A percentile compares a stretch with the other conserved stretches of the same genome.
These are phyloP conservation scores for Lasioglossum baleicum DNA, from an alignment of 1,140 invertebrate genomes.

Conservation along the genomic window DNA sequence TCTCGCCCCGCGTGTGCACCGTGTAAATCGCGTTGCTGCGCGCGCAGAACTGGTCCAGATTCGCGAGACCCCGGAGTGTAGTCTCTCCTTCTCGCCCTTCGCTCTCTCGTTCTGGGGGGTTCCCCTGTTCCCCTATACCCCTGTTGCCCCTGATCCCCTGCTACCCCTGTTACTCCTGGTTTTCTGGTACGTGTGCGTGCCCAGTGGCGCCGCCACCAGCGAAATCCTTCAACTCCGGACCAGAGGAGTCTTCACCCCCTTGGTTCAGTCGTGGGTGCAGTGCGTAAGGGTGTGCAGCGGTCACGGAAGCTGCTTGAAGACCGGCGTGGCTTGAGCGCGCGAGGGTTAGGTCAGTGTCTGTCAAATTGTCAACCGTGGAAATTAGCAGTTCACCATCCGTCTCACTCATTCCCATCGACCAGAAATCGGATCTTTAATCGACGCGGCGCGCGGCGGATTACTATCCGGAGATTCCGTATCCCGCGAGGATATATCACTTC, in stretches of 20 bases:
- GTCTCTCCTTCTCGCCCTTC: conserved; percentile 1
- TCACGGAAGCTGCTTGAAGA: conserved; percentile 69
- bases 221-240: conserved; percentile 28
- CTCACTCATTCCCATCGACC: background rate
- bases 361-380: conserved; percentile 26
- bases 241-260: conserved; percentile 29
- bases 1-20: conserved; percentile 29
- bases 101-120: background rate
- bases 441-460: no score
- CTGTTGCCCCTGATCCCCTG: background rate
- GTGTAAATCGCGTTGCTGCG: conserved; percentile 38
- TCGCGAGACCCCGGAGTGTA: conserved; percentile 26
- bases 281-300: conserved; percentile 77
- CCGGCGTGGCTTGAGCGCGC: conserved; percentile 71
- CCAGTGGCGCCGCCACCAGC: conserved; percentile 66
- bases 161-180: conserved; percentile 8
- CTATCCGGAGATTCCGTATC: background rate
- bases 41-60: conserved; percentile 65
- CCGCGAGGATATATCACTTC: background rate
- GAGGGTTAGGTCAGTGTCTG: conserved; percentile 70
- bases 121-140: conserved; percentile 16
- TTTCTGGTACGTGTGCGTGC: conserved; percentile 46
- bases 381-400: no score
- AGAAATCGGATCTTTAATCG: background rate
- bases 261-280: conserved; percentile 78